Conservation (phyloP, 2,888 invertebrate species). For the Eulithis testata region DNA sequence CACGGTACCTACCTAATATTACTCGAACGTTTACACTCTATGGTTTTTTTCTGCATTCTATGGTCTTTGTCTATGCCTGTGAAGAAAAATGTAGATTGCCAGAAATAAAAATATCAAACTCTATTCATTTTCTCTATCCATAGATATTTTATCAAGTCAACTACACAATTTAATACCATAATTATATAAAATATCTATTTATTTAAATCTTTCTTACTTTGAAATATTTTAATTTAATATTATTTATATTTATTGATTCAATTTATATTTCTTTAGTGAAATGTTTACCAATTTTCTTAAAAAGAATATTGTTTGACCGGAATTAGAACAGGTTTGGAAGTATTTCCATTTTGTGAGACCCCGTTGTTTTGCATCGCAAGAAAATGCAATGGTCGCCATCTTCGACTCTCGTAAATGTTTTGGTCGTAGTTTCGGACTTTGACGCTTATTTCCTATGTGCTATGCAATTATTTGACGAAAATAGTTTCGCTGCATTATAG, state of each 20-base stretch:
- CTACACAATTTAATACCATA: conserved; percentile 22
- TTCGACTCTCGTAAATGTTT: conserved; percentile 93
- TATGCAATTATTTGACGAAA: conserved; percentile 78
- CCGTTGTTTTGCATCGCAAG: conserved; percentile 88
- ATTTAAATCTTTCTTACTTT: neutral
- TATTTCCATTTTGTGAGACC: conserved; percentile 82
- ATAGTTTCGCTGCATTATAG: conserved; percentile 73
- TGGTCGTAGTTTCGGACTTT: conserved; percentile 85
- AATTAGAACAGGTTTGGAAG: conserved; percentile 67
- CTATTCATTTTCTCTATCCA: conserved; percentile 44
- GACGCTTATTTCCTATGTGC: conserved; percentile 74
- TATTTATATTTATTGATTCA: neutral
- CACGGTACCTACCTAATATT: no score
- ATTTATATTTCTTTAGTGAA: neutral
- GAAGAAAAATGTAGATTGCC: neutral
- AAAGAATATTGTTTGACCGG: conserved; percentile 60
- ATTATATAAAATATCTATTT: neutral
- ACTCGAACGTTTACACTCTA: neutral
- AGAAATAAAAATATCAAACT: neutral
- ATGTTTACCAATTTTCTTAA: neutral
- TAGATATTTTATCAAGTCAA: conserved; percentile 38
- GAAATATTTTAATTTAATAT: neutral
- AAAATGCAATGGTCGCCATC: conserved; percentile 93
- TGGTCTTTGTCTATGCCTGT: conserved; percentile 1
- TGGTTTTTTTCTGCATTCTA: neutral